phyloP scores from a whole-genome alignment of 2,888 invertebrate species.

The Athrips mouffetella region DNA sequence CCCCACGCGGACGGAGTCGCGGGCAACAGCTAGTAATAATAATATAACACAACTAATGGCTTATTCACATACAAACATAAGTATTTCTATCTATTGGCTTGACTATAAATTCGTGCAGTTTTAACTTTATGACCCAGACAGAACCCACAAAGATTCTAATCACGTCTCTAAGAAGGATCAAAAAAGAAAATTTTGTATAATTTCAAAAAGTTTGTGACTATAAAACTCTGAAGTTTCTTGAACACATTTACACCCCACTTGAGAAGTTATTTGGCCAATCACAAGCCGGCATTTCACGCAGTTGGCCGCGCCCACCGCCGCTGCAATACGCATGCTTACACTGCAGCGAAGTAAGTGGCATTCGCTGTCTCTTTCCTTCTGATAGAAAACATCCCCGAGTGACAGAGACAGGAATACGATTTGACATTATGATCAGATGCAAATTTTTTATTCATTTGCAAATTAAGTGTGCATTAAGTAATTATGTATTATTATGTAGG shows the following conservation, averaged over 20 bases:
- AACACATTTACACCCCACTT: conserved; percentile 59
- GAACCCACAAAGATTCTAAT: conserved; percentile 32
- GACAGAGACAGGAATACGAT: conserved; percentile 44
- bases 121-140: not conserved
- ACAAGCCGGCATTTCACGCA: conserved; percentile 47
- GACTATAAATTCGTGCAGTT: too few relatives aligned
- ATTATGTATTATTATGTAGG: conserved; percentile 65
- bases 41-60: too few relatives aligned
- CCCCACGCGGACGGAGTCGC: too few relatives aligned
- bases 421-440: conserved; percentile 64
- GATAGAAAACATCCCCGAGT: conserved; percentile 27
- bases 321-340: conserved; percentile 71
- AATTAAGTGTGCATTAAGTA: conserved; percentile 69
- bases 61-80: too few relatives aligned
- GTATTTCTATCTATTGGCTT: too few relatives aligned
- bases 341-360: conserved; percentile 44
- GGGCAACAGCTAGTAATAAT: too few relatives aligned
- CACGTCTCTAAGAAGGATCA: conserved; percentile 41
- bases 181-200: conserved; percentile 40
- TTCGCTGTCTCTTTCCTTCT: conserved; percentile 49
- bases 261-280: conserved; percentile 55
- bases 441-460: conserved; percentile 73
- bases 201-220: conserved; percentile 64
- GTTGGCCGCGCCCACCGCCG: conserved; percentile 61
- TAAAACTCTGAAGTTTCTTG: conserved; percentile 59